A percentile compares a stretch with the other conserved stretches of the same genome.
Conservation (phyloP, 2,113 vertebrate genomes). For the Puffinus mauretanicus region DNA sequence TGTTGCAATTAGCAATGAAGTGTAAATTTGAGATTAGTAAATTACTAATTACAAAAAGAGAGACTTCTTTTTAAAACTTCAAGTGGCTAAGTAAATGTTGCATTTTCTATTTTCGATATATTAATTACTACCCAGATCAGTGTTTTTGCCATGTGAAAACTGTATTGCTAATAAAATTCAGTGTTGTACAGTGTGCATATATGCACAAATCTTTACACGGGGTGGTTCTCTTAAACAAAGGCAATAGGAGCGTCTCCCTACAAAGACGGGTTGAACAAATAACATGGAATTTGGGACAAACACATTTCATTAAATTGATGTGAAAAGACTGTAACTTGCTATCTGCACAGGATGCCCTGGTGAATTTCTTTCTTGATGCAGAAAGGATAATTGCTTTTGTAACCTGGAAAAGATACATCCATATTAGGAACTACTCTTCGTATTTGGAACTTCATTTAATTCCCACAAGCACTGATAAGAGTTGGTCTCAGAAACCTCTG, state of each 20-base stretch:
- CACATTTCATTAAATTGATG: background rate
- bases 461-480: background rate
- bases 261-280: background rate
- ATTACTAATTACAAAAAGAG: background rate
- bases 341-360: background rate
- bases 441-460: background rate
- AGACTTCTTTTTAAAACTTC: background rate
- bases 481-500: background rate
- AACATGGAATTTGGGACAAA: background rate
- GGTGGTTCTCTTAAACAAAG: background rate
- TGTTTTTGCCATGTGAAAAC: background rate
- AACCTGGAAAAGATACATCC: background rate
- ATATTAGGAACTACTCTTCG: background rate
- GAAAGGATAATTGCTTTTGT: background rate
- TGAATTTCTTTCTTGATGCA: background rate
- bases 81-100: background rate
- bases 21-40: background rate
- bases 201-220: background rate
- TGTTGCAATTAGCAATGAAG: background rate
- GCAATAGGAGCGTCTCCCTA: background rate
- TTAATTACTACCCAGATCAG: background rate
- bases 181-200: too few relatives aligned
- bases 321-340: background rate
- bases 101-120: background rate
- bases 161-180: background rate